These are phyloP conservation scores for human DNA, from an alignment of 2,113 vertebrate species.

Conservation along the genomic window GRCh38 chr17:12255501-12256000, in stretches of 20 bases:
- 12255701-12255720: background rate
- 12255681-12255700: background rate
- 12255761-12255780: background rate
- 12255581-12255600: background rate
- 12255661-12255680: background rate
- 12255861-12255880: rapidly evolving
- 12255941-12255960: background rate
- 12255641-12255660: background rate
- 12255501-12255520: background rate
- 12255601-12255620: background rate
- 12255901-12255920: background rate
- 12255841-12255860: background rate
- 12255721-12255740: background rate
- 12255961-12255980: background rate
- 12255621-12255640: background rate
- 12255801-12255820: background rate
- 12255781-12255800: background rate
- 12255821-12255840: background rate
- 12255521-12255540: background rate
- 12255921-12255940: background rate
- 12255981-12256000: background rate
- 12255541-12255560: background rate
- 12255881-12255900: background rate
- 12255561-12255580: background rate
- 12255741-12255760: rapidly evolving